Evolutionary conservation across 2,113 vertebrate species (phyloP).

Genomic region (Perca schrenkii): DNA sequence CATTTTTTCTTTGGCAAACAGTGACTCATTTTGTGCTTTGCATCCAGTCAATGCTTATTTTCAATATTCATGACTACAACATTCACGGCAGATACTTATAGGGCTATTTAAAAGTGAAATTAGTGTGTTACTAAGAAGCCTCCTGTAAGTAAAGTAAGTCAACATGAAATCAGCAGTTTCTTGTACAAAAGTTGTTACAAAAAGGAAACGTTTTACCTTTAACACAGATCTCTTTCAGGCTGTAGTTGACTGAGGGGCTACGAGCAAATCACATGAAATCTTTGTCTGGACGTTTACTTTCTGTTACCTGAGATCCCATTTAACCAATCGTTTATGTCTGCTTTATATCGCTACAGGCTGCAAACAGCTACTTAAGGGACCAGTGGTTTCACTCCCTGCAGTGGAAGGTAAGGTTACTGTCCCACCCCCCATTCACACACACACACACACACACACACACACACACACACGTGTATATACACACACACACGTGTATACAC

Average conservation of each 20-base stretch:
- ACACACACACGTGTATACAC: too few species aligned
- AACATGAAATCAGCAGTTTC: too few species aligned
- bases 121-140: not conserved
- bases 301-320: not conserved
- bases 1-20: not conserved
- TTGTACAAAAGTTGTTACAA: not conserved
- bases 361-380: conserved; percentile 98
- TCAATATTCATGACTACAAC: not conserved
- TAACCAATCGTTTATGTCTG: conserved; percentile 10
- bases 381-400: conserved; percentile 99
- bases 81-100: not conserved
- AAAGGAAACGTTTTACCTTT: not conserved
- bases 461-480: too few species aligned
- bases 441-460: too few species aligned
- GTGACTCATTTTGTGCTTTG: not conserved
- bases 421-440: too few species aligned
- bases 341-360: conserved; percentile 86
- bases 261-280: not conserved
- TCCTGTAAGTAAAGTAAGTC: too few species aligned
- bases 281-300: not conserved
- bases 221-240: not conserved
- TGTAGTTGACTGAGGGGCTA: not conserved
- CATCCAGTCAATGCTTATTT: too few species aligned
- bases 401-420: conserved; percentile 91
- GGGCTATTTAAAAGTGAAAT: not conserved